Base-by-base conservation (phyloP, 2,113 vertebrate genomes). In the Garra rufa region DNA sequence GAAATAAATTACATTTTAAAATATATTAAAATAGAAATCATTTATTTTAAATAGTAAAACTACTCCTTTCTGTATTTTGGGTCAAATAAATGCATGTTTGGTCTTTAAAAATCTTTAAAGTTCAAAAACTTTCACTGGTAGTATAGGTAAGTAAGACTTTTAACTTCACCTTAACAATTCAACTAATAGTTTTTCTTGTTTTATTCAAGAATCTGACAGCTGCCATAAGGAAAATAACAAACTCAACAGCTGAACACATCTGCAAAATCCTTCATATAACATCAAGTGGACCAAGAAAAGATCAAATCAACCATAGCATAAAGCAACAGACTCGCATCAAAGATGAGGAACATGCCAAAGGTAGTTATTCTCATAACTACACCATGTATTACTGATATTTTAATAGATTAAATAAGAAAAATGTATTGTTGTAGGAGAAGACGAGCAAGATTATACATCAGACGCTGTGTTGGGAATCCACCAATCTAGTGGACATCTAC, bases 221-320 rank as follows among this genome's bases (percentile, higher is more conserved):
- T n/a, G 67, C 34, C n/a, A 41, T 70, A 11, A 70, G 34, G 19
- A 70, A 41, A 41, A 70, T 70, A 41, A 41, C 34, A 70, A 41
- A 70, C 67, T 46, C 77, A 46, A 24, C 76, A 59, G 57, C 77
- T 13, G 67, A 70, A 70, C 67, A 70, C 19, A 70, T 70, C 67
- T 70, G 67, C 19, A 41, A 19, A 41, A 41, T 70, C 34, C 67
- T 70, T 70, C 67, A 41, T 21, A 41, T 1, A 41, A 34, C 67
- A 46, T 61, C 34, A 7, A 19, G 2, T 9, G 28, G 55, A 63
- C 8, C 38, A 44, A 21, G 13, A 63, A 63, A 44, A 26, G 21
- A 61, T 44, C 9, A 79, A 44, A 8, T 69, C 17, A 38, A 69
- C 17, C 34, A 38, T 1, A 21, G 2, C 15, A 1, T 5, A 69